Evolutionary conservation across 2,888 invertebrate species (phyloP), one percentile per base, ranked within the genome.

Genomic region (Miltochrista miniata): DNA sequence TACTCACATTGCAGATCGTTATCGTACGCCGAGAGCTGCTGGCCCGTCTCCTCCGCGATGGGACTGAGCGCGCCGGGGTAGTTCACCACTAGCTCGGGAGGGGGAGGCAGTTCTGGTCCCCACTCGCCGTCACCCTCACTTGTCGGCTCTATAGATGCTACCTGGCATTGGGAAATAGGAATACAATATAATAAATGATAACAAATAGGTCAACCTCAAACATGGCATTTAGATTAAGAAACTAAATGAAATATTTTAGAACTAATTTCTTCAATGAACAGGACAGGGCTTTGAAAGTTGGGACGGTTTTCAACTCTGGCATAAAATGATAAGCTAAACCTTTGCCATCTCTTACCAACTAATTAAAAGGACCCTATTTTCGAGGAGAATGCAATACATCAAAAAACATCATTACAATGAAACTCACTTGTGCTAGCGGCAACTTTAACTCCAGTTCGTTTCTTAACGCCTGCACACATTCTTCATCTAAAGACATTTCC

Each of bases 371-470:
- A 24, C 18, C n/a, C 18, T 24, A 24, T 24, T 24, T 24, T 24
- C 18, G 18, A 24, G n/a, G n/a, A 24, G 18, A 24, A 24, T 24
- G 2, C 5, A 5, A 24, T 24, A 24, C 18, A 24, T 24, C 5
- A 24, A 24, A 2, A 24, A 24, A 24, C 2, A 4, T 4, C 18
- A 24, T 2, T 35, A 41, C 3, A 30, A 18, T 35, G 10, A n/a
- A 30, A 68, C 75, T 79, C 65, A 93, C 93, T 84, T 95, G 95
- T 41, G 95, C 95, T 52, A 94, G 90, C 9, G 95, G 95, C 59
- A 96, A 85, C 78, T 95, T 96, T 65, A 94, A 92, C 63, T 94
- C 90, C 39, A 96, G 79, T 76, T 96, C 96, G 67, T 94, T 95
- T 54, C 95, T 85, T 53, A 96, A 91, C 0, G 95, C 95, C 35